These are phyloP conservation scores for Rallus crepitans DNA, from an alignment of 2,797 vertebrate species.

Conservation along the genomic window DNA sequence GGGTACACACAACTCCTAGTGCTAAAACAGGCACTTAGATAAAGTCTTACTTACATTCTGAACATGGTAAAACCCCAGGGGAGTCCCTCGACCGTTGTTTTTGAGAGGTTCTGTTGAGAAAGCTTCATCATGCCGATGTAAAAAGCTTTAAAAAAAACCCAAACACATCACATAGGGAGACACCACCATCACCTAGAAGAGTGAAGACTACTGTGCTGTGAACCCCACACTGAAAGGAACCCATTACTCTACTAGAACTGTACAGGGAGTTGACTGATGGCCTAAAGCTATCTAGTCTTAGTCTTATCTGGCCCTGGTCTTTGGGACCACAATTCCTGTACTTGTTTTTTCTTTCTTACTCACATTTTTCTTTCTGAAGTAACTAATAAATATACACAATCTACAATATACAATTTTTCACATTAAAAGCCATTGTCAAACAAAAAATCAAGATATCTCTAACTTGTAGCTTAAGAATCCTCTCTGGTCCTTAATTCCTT, in stretches of 20 bases:
- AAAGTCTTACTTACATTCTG: conserved; percentile 90
- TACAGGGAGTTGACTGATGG: neutral
- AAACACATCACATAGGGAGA: neutral
- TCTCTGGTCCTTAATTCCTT: neutral
- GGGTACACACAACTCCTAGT: neutral
- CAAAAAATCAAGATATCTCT: neutral
- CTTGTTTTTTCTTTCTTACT: neutral
- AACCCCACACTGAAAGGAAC: neutral
- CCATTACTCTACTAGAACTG: neutral
- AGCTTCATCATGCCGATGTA: conserved; percentile 98
- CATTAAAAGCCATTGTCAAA: neutral
- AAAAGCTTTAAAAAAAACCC: conserved; percentile 83
- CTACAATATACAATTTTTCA: neutral
- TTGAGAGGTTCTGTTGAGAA: conserved; percentile 98
- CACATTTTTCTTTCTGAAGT: neutral
- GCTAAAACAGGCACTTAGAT: neutral
- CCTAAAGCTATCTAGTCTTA: neutral
- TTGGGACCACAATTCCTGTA: neutral
- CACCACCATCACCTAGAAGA: neutral
- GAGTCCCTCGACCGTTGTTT: conserved; percentile 92
- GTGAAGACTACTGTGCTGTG: neutral
- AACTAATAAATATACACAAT: neutral
- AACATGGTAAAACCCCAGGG: conserved; percentile 96
- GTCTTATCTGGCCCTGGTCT: too few relatives aligned
- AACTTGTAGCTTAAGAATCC: neutral